Conservation (phyloP, 2,113 vertebrate species). For the Psittacula cyanocephala region DNA sequence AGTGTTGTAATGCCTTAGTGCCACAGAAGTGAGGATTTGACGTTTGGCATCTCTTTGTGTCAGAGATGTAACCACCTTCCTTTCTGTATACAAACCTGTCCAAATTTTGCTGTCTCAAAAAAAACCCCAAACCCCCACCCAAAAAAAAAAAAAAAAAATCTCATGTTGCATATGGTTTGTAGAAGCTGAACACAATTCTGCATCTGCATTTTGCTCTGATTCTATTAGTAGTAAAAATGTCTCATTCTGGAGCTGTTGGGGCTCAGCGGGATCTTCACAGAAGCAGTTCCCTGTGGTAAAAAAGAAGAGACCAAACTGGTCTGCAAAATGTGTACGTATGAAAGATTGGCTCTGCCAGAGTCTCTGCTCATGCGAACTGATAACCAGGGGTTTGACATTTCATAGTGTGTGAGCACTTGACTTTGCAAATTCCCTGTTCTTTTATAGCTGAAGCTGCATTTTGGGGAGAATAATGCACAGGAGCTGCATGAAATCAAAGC, state of each 20-base stretch:
- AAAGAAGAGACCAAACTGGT: background rate
- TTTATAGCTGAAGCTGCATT: background rate
- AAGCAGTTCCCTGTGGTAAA: background rate
- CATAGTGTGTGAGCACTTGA: background rate
- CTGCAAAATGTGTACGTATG: background rate
- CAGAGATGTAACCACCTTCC: background rate
- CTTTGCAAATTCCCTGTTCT: background rate
- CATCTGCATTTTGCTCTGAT: background rate
- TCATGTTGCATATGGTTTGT: background rate
- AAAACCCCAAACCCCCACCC: rapidly evolving
- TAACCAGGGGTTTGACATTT: background rate
- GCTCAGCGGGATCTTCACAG: background rate
- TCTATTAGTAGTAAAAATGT: background rate
- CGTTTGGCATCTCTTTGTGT: background rate
- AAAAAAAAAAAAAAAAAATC: background rate
- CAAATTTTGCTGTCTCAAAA: background rate
- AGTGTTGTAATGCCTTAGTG: background rate
- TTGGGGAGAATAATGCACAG: background rate
- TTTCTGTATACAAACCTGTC: background rate
- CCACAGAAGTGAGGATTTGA: background rate
- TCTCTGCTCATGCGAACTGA: background rate
- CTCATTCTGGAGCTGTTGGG: background rate
- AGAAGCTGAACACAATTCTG: background rate
- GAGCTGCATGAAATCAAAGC: background rate
- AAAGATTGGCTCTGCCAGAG: background rate